Conservation (phyloP, 2,797 vertebrate genomes). For the Novumbra hubbsi region DNA sequence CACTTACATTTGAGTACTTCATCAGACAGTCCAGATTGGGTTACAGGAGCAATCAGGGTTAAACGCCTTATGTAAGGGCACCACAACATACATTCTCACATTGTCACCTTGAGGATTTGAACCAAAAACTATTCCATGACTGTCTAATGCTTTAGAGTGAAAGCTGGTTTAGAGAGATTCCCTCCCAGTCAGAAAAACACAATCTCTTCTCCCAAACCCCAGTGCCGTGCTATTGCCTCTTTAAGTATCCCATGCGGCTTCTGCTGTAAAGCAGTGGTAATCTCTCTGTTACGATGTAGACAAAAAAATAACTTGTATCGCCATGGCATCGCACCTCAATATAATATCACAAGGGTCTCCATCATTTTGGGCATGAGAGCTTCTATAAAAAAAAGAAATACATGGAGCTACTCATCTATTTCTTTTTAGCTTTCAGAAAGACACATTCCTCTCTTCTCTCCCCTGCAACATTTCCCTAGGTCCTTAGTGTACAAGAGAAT, state of each 20-base stretch:
- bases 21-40: too few relatives aligned
- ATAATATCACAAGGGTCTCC: constrained; percentile 59
- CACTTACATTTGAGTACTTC: too few relatives aligned
- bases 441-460: too few relatives aligned
- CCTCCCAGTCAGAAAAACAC: background rate
- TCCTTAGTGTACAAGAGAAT: too few relatives aligned
- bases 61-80: too few relatives aligned
- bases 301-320: constrained; percentile 75
- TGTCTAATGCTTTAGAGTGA: constrained; percentile 3
- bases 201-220: constrained; percentile 54
- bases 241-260: constrained; percentile 73
- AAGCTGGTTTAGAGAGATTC: constrained; percentile 41
- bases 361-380: constrained; percentile 36
- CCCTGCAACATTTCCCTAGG: too few relatives aligned
- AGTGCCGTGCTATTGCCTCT: constrained; percentile 64
- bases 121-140: background rate
- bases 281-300: constrained; percentile 74
- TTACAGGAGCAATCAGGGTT: too few relatives aligned
- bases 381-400: too few relatives aligned
- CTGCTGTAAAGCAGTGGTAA: constrained; percentile 74
- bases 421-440: too few relatives aligned
- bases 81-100: too few relatives aligned
- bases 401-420: too few relatives aligned
- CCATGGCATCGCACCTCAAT: constrained; percentile 70
- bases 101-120: too few relatives aligned